Conservation (phyloP, 2,888 invertebrate genomes). For the Scelioninae gen. 2 region DNA sequence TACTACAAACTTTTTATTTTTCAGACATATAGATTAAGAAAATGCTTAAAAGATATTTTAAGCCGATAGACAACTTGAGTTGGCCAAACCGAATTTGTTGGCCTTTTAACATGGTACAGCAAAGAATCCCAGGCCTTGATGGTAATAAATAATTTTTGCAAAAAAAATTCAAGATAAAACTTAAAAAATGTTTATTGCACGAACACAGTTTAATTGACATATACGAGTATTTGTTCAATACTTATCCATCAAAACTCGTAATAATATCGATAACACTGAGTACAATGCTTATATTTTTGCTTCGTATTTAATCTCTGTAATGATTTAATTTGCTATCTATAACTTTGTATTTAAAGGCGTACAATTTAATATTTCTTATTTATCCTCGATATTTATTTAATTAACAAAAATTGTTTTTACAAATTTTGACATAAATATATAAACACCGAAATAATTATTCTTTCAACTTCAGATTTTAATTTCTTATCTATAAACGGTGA, state of each 20-base stretch:
- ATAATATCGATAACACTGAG: constrained; percentile 27
- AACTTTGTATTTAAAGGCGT: background rate
- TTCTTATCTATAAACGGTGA: too few relatives aligned
- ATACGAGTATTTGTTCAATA: constrained; percentile 27
- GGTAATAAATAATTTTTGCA: constrained; percentile 36
- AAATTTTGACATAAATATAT: too few relatives aligned
- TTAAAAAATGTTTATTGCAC: too few relatives aligned
- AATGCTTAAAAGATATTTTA: too few relatives aligned
- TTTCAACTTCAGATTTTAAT: too few relatives aligned
- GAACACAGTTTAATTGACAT: constrained; percentile 3
- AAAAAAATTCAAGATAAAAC: constrained; percentile 17
- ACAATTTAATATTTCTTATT: background rate
- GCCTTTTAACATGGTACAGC: constrained; percentile 48
- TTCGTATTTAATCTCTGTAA: constrained; percentile 42
- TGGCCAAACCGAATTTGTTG: too few relatives aligned
- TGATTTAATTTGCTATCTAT: constrained; percentile 21
- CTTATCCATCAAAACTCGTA: constrained; percentile 12
- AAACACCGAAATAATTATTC: too few relatives aligned
- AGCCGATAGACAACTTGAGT: too few relatives aligned
- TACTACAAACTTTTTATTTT: too few relatives aligned
- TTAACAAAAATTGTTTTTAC: too few relatives aligned
- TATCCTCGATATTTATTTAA: too few relatives aligned
- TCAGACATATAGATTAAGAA: too few relatives aligned
- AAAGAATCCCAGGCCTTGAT: constrained; percentile 52
- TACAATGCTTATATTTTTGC: constrained; percentile 43